A percentile compares a stretch with the other conserved stretches of the same genome.
Evolutionary conservation across 2,113 vertebrate genomes (phyloP).

Genomic region (Pseudopodoces humilis): DNA sequence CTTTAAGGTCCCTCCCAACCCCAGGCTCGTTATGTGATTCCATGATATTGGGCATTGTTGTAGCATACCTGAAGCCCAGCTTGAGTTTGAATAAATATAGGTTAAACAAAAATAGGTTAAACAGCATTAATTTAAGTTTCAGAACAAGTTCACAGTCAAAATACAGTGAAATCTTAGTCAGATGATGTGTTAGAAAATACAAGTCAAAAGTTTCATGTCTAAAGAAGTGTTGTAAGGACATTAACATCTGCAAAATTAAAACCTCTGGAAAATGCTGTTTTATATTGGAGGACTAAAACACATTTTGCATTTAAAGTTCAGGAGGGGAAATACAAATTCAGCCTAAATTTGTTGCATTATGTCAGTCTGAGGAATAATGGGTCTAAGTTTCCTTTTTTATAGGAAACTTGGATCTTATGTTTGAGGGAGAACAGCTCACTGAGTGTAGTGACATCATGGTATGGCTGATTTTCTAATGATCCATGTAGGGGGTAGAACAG

Average conservation of each 20-base stretch:
- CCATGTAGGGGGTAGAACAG: neutral
- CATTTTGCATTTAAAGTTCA: neutral
- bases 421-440: neutral
- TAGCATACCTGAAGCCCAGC: neutral
- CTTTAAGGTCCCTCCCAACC: neutral
- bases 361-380: neutral
- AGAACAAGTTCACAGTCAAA: neutral
- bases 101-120: neutral
- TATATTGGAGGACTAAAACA: neutral
- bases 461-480: neutral
- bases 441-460: too few species aligned
- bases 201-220: neutral
- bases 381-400: neutral
- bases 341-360: neutral
- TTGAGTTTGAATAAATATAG: neutral
- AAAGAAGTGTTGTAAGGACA: neutral
- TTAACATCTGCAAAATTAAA: neutral
- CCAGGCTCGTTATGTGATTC: neutral
- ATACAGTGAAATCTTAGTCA: neutral
- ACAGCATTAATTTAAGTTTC: neutral
- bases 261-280: neutral
- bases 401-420: neutral
- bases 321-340: neutral
- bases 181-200: neutral
- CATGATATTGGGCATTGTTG: neutral